These are phyloP conservation scores for Meriones unguiculatus DNA, from an alignment of 2,113 vertebrate genomes.

Conservation along the genomic window DNA sequence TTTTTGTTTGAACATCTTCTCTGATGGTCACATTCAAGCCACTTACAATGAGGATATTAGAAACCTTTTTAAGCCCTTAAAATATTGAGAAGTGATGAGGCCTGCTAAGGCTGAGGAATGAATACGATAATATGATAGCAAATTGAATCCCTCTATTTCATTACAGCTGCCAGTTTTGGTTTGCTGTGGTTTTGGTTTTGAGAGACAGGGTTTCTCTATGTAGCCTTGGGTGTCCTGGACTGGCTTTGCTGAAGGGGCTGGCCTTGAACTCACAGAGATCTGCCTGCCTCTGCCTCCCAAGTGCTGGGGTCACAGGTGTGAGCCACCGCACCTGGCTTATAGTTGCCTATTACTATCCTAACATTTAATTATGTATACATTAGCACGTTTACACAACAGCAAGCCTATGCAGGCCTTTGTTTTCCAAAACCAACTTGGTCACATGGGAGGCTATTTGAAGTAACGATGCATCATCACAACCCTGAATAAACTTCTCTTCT, in stretches of 20 bases:
- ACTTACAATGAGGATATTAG: constrained; percentile 75
- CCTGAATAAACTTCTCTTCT: constrained; percentile 37
- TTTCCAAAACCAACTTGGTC: constrained; percentile 54
- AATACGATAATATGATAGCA: constrained; percentile 61
- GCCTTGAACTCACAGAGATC: no score
- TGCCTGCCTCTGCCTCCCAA: no score
- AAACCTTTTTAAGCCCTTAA: constrained; percentile 79
- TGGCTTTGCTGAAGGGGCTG: no score
- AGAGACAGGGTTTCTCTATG: no score
- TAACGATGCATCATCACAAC: background rate
- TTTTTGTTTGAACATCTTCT: background rate
- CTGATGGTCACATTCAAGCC: constrained; percentile 66
- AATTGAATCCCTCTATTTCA: constrained; percentile 70
- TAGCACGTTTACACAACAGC: constrained; percentile 61
- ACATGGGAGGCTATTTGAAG: constrained; percentile 42
- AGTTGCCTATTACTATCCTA: constrained; percentile 78
- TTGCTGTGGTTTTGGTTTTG: no score
- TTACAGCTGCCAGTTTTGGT: constrained; percentile 59
- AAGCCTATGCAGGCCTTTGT: constrained; percentile 40
- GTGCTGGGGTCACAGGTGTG: no score
- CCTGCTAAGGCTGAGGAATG: constrained; percentile 76
- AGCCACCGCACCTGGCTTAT: background rate
- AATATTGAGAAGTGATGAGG: constrained; percentile 74
- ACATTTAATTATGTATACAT: constrained; percentile 76
- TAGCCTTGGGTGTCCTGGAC: no score